phyloP scores from a whole-genome alignment of 2,797 vertebrate species.

The Petrocephalus schoutedeni region DNA sequence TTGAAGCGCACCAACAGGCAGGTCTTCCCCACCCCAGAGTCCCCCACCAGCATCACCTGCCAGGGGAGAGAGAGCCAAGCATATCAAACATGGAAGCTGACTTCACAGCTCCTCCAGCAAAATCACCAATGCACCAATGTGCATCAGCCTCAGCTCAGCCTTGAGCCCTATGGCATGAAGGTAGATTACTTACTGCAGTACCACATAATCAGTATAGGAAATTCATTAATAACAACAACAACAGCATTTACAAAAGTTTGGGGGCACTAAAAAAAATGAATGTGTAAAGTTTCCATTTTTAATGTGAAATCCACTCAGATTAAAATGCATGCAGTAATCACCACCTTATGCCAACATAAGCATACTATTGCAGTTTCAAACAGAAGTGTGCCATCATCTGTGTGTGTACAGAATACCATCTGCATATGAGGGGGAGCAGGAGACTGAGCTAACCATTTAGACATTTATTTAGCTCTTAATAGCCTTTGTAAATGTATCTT shows the following conservation, averaged over 20 bases:
- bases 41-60: constrained; percentile 56
- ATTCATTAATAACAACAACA: neutral
- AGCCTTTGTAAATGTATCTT: neutral
- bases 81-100: neutral
- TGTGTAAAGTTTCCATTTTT: neutral
- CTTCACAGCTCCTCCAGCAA: neutral
- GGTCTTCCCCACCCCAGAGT: constrained; percentile 69
- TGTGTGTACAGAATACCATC: neutral
- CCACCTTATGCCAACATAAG: neutral
- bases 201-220: neutral
- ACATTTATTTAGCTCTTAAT: neutral
- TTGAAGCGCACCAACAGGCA: constrained; percentile 72
- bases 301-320: neutral
- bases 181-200: neutral
- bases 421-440: neutral
- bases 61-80: neutral
- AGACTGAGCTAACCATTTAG: neutral
- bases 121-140: neutral
- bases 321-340: neutral
- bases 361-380: neutral
- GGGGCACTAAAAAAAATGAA: neutral
- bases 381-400: neutral
- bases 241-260: neutral
- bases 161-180: neutral
- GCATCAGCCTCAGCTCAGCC: neutral